Conservation (phyloP, 2,797 vertebrate species). For the Oceanodroma leucorhoa region DNA sequence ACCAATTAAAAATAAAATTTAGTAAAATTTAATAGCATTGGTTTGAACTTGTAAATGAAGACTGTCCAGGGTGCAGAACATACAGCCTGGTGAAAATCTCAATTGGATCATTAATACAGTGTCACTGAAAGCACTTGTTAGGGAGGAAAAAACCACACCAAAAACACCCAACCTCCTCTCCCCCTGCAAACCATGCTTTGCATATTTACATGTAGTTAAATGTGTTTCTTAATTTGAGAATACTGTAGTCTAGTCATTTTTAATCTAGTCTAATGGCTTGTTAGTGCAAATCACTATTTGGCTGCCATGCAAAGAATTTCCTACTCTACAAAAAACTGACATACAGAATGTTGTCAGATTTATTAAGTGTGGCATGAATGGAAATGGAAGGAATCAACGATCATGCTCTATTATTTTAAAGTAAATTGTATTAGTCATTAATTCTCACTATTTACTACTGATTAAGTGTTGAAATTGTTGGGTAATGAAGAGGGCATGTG, state of each 20-base stretch:
- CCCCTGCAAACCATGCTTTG: slow-evolving; percentile 26
- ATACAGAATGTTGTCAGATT: not conserved
- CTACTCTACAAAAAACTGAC: not conserved
- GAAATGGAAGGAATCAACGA: slow-evolving; percentile 21
- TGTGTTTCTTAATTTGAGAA: not conserved
- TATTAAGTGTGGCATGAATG: slow-evolving; percentile 28
- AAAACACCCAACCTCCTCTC: not conserved
- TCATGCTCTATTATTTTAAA: slow-evolving; percentile 52
- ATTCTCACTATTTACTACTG: not conserved
- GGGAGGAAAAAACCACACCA: not conserved
- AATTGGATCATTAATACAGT: not conserved
- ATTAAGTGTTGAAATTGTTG: not conserved
- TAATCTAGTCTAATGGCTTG: slow-evolving; percentile 24
- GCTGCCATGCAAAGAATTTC: slow-evolving; percentile 48
- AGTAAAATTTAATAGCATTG: not conserved
- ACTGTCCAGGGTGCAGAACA: not conserved
- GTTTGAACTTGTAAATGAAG: not conserved
- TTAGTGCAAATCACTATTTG: slow-evolving; percentile 64
- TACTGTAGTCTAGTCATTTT: not conserved
- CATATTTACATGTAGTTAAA: not conserved
- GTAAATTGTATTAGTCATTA: slow-evolving; percentile 33
- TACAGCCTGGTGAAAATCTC: not conserved
- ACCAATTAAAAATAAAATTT: not conserved
- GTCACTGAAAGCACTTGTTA: not conserved
- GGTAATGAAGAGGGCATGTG: slow-evolving; percentile 44